Evolutionary conservation across 1,140 invertebrate genomes (phyloP).

Genomic region (Drosophila prosaltans): DNA sequence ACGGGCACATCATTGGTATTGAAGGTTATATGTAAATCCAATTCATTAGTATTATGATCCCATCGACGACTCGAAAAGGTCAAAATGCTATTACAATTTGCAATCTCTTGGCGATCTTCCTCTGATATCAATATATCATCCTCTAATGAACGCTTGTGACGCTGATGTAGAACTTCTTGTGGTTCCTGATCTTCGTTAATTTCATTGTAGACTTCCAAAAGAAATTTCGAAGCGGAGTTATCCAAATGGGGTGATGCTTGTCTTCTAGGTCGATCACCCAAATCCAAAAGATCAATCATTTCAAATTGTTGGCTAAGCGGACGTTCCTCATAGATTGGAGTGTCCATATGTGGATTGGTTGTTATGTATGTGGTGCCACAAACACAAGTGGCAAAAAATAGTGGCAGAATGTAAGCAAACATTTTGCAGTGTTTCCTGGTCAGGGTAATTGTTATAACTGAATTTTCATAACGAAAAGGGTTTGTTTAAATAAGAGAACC

Average conservation of each 20-base stretch:
- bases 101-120: constrained; percentile 70
- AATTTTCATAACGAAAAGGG: neutral
- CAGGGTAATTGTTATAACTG: constrained; percentile 26
- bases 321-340: constrained; percentile 20
- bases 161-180: constrained; percentile 50
- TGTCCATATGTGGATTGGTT: constrained; percentile 30
- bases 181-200: constrained; percentile 72
- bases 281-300: constrained; percentile 68
- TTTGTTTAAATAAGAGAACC: constrained; percentile 30
- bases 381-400: constrained; percentile 4
- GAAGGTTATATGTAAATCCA: constrained; percentile 59
- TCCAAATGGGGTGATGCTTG: constrained; percentile 40
- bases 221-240: constrained; percentile 73
- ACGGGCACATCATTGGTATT: constrained; percentile 72
- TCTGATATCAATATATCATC: constrained; percentile 71
- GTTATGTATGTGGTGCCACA: constrained; percentile 38
- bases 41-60: neutral
- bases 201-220: constrained; percentile 78
- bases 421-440: constrained; percentile 11
- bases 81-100: constrained; percentile 74
- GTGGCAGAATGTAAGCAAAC: constrained; percentile 3
- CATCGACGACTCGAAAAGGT: constrained; percentile 65
- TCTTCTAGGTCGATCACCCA: constrained; percentile 53
- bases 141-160: constrained; percentile 60
- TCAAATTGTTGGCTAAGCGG: constrained; percentile 55